Conservation (phyloP, 1,140 invertebrate species). For the Micrasema minimum region DNA sequence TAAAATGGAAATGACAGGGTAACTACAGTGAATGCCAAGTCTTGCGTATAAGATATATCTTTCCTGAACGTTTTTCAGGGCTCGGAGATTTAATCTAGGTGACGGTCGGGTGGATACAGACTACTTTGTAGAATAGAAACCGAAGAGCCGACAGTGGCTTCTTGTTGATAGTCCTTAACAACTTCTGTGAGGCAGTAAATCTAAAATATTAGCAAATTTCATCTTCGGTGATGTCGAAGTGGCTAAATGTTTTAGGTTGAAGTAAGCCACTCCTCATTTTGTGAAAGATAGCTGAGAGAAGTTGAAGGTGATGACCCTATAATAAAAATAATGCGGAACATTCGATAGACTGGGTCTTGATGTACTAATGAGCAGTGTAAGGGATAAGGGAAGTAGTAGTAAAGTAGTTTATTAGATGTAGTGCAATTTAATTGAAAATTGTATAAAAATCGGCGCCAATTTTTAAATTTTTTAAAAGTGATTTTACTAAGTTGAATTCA, state of each 20-base stretch:
- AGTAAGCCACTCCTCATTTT: conserved; percentile 68
- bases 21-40: conserved; percentile 77
- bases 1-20: conserved; percentile 81
- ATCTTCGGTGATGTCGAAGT: conserved; percentile 68
- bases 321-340: no score
- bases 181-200: conserved; percentile 78
- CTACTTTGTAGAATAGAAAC: conserved; percentile 82
- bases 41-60: conserved; percentile 61
- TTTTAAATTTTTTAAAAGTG: no score
- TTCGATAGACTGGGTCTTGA: no score
- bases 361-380: no score
- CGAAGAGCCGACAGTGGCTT: conserved; percentile 75
- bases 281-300: conserved; percentile 70
- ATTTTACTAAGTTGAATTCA: no score
- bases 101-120: conserved; percentile 67
- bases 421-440: no score
- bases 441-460: no score
- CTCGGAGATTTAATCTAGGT: conserved; percentile 67
- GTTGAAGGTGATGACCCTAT: conserved; percentile 73
- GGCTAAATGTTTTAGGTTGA: conserved; percentile 65
- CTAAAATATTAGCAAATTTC: conserved; percentile 75
- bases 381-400: no score
- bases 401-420: no score
- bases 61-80: conserved; percentile 67
- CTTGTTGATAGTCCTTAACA: conserved; percentile 73